Percentiles rank a stretch among this genome's conserved stretches.
Conservation (phyloP, 2,888 invertebrate species). For the Flexamia atlantica region DNA sequence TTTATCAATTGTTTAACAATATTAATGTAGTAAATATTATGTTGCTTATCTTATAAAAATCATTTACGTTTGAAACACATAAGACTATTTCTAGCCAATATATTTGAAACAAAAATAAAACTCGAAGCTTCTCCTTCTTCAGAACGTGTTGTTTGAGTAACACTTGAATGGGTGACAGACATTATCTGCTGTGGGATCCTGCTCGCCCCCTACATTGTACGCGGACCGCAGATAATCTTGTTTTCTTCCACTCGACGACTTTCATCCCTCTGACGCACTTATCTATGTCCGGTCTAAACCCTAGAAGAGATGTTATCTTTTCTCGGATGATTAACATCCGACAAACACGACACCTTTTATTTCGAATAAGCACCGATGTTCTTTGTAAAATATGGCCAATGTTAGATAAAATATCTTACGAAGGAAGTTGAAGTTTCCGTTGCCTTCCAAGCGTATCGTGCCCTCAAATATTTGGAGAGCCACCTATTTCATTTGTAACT, state of each 20-base stretch:
- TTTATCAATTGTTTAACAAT: too few relatives aligned
- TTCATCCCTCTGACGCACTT: not conserved
- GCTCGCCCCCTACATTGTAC: not conserved
- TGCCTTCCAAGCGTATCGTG: too few relatives aligned
- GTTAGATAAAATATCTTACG: not conserved
- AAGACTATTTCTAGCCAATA: too few relatives aligned
- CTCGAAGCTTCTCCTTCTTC: not conserved
- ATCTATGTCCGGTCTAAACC: conserved; percentile 5
- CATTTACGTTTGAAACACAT: too few relatives aligned
- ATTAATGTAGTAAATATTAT: too few relatives aligned
- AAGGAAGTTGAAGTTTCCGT: too few relatives aligned
- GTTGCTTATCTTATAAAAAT: too few relatives aligned
- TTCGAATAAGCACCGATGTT: not conserved
- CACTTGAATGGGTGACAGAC: conserved; percentile 8
- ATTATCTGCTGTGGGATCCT: not conserved
- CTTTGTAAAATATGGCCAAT: not conserved
- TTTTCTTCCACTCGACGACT: conserved; percentile 24
- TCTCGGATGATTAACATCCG: not conserved
- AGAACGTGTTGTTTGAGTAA: conserved; percentile 21
- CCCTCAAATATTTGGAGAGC: too few relatives aligned
- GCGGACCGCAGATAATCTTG: conserved; percentile 19
- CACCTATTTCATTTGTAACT: too few relatives aligned
- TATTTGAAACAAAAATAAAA: too few relatives aligned
- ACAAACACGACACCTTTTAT: not conserved
- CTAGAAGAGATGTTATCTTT: not conserved